Base-by-base conservation (phyloP, 2,888 invertebrate species). In the Hirtodrosophila confusa region DNA sequence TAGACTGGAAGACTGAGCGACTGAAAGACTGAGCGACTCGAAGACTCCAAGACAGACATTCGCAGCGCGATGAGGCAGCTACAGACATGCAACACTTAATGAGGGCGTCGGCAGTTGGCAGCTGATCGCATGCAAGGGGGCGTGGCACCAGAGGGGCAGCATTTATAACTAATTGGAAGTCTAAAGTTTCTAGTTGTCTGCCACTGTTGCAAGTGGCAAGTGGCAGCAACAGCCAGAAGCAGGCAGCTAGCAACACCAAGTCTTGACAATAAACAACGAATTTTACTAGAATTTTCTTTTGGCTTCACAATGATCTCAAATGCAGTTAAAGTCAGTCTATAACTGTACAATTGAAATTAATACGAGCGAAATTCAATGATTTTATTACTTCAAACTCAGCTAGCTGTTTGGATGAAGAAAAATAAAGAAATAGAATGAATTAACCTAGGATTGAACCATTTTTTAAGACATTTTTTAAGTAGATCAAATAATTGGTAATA, bases 21-120 rank as follows among this genome's bases (percentile, higher is more conserved):
- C 45, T 54, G 50, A 17, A 17, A 63, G 62, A 71, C 79, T 39
- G 62, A 54, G 36, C 70, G 70, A 58, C 53, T 43, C 49, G 9
- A 9, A 43, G 48, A 50, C 47, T 54, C 6, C 6, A 45, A 37
- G 8, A 44, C 31, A 37, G 44, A 31, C 7, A 31, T 7, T 31
- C 7, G 31, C 43, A 35, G 37, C 5, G 54, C 64, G 56, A 40
- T 64, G 75, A 53, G 50, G 61, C 76, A 55, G 58, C 67, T 43
- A 49, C 65, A 75, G 60, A 82, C 82, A 83, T 83, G 82, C 82
- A 87, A 83, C 87, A 85, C 87, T 83, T 83, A 83, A 83, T 83
- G 82, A 83, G 86, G 85, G 87, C 87, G 85, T 82, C 82, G 58
- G 40, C 63, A 55, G 49, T 55, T n/a, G 63, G 68, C 82, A 85